A percentile compares a stretch with the other conserved stretches of the same genome.
These are phyloP conservation scores for Lindbergichthys nudifrons DNA, from an alignment of 2,797 vertebrate species.

Conservation along the genomic window DNA sequence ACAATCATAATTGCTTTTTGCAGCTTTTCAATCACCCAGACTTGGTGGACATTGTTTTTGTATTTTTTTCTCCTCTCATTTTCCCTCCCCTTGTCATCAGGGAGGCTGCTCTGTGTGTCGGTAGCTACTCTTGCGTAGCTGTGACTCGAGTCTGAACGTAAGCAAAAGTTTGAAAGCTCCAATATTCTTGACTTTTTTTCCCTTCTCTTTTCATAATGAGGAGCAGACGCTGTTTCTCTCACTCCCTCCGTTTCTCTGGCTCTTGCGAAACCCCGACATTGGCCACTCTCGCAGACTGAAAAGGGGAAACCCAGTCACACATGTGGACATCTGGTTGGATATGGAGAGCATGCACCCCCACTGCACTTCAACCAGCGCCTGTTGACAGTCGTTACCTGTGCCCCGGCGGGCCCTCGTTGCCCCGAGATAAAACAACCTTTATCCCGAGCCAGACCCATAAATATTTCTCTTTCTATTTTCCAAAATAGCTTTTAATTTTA, in stretches of 20 bases:
- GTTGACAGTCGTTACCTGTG: slow-evolving; percentile 87
- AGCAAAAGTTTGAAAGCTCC: slow-evolving; percentile 39
- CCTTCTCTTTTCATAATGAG: slow-evolving; percentile 38
- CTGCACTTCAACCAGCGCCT: slow-evolving; percentile 48
- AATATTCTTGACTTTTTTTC: slow-evolving; percentile 22
- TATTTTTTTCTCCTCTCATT: slow-evolving; percentile 61
- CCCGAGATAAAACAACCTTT: slow-evolving; percentile 89
- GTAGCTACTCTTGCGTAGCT: slow-evolving; percentile 43
- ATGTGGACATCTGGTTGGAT: slow-evolving; percentile 77
- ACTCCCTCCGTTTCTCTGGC: not conserved
- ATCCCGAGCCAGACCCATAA: slow-evolving; percentile 93
- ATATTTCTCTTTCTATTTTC: slow-evolving; percentile 96
- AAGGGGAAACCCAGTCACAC: slow-evolving; percentile 67
- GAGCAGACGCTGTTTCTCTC: slow-evolving; percentile 53
- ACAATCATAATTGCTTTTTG: slow-evolving; percentile 86
- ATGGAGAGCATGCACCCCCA: slow-evolving; percentile 41
- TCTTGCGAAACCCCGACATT: slow-evolving; percentile 43
- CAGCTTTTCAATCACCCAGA: slow-evolving; percentile 85
- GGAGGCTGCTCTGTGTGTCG: slow-evolving; percentile 37
- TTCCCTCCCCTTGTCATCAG: slow-evolving; percentile 41
- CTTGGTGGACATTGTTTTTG: slow-evolving; percentile 67
- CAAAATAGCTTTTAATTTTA: slow-evolving; percentile 98
- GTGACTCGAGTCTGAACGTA: slow-evolving; percentile 45
- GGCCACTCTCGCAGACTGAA: slow-evolving; percentile 48
- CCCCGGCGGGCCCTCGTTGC: slow-evolving; percentile 76